Base-by-base conservation (phyloP, 1,140 invertebrate genomes). In the Capitella teleta region DNA sequence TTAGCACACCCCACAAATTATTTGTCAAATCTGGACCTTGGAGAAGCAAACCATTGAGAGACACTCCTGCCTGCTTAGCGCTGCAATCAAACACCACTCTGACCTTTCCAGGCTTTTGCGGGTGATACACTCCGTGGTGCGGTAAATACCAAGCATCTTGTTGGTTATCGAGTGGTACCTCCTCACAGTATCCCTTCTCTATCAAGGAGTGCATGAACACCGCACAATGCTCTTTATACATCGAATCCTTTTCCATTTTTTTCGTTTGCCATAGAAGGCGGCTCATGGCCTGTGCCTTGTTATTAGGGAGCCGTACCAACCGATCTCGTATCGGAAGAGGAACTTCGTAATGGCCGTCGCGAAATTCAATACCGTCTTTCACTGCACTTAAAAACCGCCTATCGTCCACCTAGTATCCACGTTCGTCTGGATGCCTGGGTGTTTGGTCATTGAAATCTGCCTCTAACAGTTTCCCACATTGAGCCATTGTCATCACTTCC, bases 81-180 rank as follows among this genome's bases (percentile, higher is more conserved):
- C 38, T 42, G 49, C 50, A 53, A 28, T 59, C 57, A 47, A 59
- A 53, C 10, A 55, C 49, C 19, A 56, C 47, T 43, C 56, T n/a
- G n/a, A 60, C 48, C 30, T 56, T 58, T 3, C 43, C 41, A 8
- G 38, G 38, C 28, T 55, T 53, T 23, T 45, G 49, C 2, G 47
- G 47, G 24, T 56, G 56, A 16, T 18, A 46, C 12, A 60, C 34
- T 1, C 51, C 56, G 41, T 58, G 51, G 25, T 60, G 54, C 1
- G 56, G 54, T 19, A 58, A 44, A 34, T 56, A 57, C 56, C 53
- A 60, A 5, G 52, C 51, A n/a, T 41, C n/a, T 18, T 52, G 49
- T 1, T 36, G 16, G 34, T 28, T 41, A 1, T n/a, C 21, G 38
- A n/a, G 28, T 34, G 10, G n/a, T n/a, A 10, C 30, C n/a, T 32